Evolutionary conservation across 1,140 invertebrate species (phyloP).

Genomic region (Zaprionus inermis): DNA sequence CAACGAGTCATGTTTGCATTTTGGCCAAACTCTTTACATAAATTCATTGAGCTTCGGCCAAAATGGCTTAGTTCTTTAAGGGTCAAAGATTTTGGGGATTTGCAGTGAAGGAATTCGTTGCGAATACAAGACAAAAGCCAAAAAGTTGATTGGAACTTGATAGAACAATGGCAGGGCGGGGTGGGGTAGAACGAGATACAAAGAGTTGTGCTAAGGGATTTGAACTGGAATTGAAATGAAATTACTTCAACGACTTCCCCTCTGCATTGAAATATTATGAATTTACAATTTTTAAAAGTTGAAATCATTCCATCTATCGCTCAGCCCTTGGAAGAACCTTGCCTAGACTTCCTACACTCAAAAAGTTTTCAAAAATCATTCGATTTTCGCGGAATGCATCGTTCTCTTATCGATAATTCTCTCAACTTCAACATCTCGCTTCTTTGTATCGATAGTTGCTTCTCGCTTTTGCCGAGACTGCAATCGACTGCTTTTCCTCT

Average conservation of each 20-base stretch:
- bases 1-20: slow-evolving; percentile 46
- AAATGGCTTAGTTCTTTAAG: slow-evolving; percentile 42
- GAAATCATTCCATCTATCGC: too few species aligned
- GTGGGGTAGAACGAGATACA: neutral
- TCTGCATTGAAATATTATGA: too few species aligned
- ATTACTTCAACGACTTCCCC: neutral
- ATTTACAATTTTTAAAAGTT: too few species aligned
- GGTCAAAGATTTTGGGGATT: slow-evolving; percentile 24
- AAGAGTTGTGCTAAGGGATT: neutral
- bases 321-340: too few species aligned
- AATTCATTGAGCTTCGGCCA: slow-evolving; percentile 24
- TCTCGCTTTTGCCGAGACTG: too few species aligned
- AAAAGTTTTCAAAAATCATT: too few species aligned
- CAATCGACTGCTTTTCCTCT: neutral
- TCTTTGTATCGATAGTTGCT: too few species aligned
- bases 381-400: too few species aligned
- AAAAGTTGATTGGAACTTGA: neutral
- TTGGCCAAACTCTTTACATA: slow-evolving; percentile 37
- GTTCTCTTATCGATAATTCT: too few species aligned
- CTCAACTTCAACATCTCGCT: too few species aligned
- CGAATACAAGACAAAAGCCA: slow-evolving; percentile 15
- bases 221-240: neutral
- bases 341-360: too few species aligned
- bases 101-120: slow-evolving; percentile 10
- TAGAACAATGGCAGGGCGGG: neutral